These are phyloP conservation scores for Theretra japonica DNA, from an alignment of 2,888 invertebrate genomes.

Conservation along the genomic window DNA sequence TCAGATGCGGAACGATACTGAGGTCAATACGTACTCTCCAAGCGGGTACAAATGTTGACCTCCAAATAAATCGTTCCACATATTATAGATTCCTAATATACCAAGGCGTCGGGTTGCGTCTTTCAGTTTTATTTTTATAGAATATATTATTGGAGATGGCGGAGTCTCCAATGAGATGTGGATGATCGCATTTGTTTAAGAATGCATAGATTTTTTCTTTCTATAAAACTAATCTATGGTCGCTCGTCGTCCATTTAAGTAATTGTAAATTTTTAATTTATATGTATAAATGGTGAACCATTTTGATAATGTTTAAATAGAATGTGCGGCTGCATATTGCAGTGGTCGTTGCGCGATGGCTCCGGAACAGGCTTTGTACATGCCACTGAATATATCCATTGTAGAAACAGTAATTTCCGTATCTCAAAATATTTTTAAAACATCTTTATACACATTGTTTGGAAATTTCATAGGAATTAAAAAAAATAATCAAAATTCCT, in stretches of 20 bases:
- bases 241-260: constrained; percentile 29
- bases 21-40: neutral
- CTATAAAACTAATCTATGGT: constrained; percentile 36
- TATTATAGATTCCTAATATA: constrained; percentile 13
- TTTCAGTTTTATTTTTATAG: constrained; percentile 73
- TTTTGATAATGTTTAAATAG: constrained; percentile 16
- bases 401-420: no score
- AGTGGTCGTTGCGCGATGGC: neutral
- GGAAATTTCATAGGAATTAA: no score
- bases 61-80: no score
- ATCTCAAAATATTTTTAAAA: no score
- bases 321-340: constrained; percentile 12
- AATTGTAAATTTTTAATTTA: constrained; percentile 29
- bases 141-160: constrained; percentile 61
- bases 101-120: constrained; percentile 68
- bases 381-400: neutral
- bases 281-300: constrained; percentile 35
- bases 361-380: neutral
- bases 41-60: neutral
- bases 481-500: no score
- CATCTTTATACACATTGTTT: no score
- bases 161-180: constrained; percentile 59
- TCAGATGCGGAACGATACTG: neutral
- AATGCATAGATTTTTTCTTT: constrained; percentile 70
- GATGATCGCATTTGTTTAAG: constrained; percentile 78